Percentiles rank a stretch among this genome's conserved stretches.
Conservation (phyloP, 2,797 vertebrate species). For the Acestrorhynchus altus region DNA sequence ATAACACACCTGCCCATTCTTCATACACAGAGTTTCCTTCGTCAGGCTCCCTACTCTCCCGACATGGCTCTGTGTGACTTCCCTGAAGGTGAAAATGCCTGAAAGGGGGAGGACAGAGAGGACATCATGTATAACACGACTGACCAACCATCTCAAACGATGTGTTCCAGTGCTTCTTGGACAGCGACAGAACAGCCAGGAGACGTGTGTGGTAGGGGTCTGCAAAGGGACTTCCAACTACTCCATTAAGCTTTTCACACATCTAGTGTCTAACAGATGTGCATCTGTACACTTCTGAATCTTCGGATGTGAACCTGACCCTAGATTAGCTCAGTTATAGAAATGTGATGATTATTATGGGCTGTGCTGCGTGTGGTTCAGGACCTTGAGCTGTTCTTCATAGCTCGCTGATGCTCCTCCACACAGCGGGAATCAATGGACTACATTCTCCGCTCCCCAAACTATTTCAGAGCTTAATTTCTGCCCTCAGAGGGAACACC, state of each 20-base stretch:
- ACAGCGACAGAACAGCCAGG: too few relatives aligned
- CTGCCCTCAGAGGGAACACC: slow-evolving; percentile 12
- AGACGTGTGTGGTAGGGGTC: too few relatives aligned
- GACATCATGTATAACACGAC: too few relatives aligned
- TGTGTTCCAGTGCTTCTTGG: too few relatives aligned
- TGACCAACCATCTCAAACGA: too few relatives aligned
- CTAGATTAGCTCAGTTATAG: background rate
- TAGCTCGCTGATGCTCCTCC: slow-evolving; percentile 58
- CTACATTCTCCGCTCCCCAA: slow-evolving; percentile 41
- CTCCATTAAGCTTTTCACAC: background rate
- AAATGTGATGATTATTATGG: background rate
- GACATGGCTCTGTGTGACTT: too few relatives aligned
- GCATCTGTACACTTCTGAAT: background rate
- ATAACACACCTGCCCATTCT: too few relatives aligned
- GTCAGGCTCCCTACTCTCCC: too few relatives aligned
- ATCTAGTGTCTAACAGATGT: background rate
- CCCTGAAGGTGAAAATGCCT: too few relatives aligned
- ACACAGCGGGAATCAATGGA: slow-evolving; percentile 59
- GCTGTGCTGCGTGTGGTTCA: background rate
- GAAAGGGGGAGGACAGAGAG: too few relatives aligned
- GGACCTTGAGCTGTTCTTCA: slow-evolving; percentile 57
- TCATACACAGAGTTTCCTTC: too few relatives aligned
- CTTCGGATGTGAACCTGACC: background rate
- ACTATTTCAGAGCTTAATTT: slow-evolving; percentile 14
- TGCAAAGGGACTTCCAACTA: too few relatives aligned